These are phyloP conservation scores for Sinella curviseta DNA, from an alignment of 1,140 invertebrate species.

Conservation along the genomic window DNA sequence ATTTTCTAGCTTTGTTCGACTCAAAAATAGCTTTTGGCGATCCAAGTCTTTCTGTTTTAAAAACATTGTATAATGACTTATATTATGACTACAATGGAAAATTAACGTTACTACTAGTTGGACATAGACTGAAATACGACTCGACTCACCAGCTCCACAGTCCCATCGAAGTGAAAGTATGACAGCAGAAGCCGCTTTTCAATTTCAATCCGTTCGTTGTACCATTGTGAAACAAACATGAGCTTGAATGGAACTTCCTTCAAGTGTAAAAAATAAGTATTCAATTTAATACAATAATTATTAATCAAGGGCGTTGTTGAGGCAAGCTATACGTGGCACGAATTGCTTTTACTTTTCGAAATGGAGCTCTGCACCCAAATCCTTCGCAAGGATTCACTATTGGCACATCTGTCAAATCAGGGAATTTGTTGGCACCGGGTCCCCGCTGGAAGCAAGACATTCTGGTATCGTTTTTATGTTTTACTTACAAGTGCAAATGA, in stretches of 20 bases:
- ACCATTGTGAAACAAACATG: slow-evolving; percentile 15
- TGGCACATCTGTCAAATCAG: slow-evolving; percentile 20
- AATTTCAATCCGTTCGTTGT: slow-evolving; percentile 8
- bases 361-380: slow-evolving; percentile 24
- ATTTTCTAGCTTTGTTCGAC: neutral
- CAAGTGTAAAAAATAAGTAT: neutral
- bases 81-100: neutral
- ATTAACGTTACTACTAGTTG: too few relatives aligned
- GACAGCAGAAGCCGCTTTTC: slow-evolving; percentile 1
- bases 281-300: neutral
- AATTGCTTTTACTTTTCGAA: slow-evolving; percentile 19
- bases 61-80: neutral
- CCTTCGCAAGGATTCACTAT: slow-evolving; percentile 25
- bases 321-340: neutral
- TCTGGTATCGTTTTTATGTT: too few relatives aligned
- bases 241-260: neutral
- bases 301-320: too few relatives aligned
- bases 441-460: neutral
- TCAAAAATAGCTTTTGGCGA: neutral
- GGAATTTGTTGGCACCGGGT: neutral
- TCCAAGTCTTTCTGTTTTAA: slow-evolving; percentile 9
- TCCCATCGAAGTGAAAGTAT: slow-evolving; percentile 23
- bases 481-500: neutral
- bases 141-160: slow-evolving; percentile 5
- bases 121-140: neutral